These are phyloP conservation scores for Acanthurus tractus DNA, from an alignment of 2,797 vertebrate species.

Conservation along the genomic window DNA sequence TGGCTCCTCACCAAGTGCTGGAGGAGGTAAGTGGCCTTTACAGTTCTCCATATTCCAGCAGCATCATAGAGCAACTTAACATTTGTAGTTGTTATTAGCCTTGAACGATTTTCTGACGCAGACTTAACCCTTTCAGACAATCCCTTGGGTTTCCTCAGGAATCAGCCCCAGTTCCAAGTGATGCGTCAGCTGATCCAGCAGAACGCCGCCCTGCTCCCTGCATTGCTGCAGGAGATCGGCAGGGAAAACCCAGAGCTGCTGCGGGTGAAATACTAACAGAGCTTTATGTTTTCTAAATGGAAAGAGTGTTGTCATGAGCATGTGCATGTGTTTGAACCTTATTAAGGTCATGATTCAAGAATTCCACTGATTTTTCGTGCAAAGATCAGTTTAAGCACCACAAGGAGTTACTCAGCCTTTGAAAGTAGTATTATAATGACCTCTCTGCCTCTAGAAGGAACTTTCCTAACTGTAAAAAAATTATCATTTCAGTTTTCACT, in stretches of 20 bases:
- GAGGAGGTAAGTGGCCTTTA: constrained; percentile 85
- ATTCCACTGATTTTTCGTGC: background rate
- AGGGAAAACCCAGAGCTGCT: constrained; percentile 95
- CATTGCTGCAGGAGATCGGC: constrained; percentile 95
- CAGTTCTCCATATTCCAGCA: background rate
- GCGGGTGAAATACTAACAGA: constrained; percentile 84
- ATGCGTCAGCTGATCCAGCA: constrained; percentile 99
- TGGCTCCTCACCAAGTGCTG: constrained; percentile 73
- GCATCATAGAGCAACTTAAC: background rate
- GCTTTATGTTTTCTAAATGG: background rate
- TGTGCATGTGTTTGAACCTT: background rate
- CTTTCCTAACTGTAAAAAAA: background rate
- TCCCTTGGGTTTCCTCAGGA: constrained; percentile 94
- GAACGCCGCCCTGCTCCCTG: constrained; percentile 94
- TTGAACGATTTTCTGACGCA: background rate
- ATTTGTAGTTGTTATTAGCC: background rate
- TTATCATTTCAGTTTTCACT: background rate
- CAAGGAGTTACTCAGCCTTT: background rate
- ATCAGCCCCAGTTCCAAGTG: constrained; percentile 96
- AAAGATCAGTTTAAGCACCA: background rate
- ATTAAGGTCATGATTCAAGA: too few relatives aligned
- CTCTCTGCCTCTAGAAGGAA: too few relatives aligned
- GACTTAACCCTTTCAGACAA: constrained; percentile 83
- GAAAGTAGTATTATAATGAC: background rate
- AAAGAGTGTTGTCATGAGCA: background rate